A percentile compares a stretch with the other conserved stretches of the same genome.
phyloP scores from a whole-genome alignment of 2,888 invertebrate genomes.

The Crematogaster levior region DNA sequence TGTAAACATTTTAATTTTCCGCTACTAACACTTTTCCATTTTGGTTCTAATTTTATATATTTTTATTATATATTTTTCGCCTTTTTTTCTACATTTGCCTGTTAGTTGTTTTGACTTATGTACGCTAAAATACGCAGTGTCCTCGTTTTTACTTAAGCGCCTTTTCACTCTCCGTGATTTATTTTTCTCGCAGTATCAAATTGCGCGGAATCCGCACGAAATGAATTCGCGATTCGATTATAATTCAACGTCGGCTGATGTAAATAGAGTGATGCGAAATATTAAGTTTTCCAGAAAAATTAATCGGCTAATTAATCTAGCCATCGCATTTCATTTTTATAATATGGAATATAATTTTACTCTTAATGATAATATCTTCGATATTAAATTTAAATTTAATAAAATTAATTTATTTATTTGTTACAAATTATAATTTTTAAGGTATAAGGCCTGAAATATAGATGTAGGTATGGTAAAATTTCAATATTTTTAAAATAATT shows the following conservation, averaged over 20 bases:
- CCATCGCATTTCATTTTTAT: background rate
- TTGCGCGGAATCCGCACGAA: background rate
- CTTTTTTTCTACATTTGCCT: background rate
- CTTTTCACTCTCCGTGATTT: background rate
- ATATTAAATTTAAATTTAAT: background rate
- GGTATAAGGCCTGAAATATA: background rate
- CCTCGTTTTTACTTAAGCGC: background rate
- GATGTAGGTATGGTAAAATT: background rate
- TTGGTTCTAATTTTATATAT: background rate
- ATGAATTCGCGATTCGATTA: slow-evolving; percentile 27
- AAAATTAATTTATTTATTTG: background rate
- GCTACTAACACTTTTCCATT: background rate
- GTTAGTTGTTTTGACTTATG: slow-evolving; percentile 4
- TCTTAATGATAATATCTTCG: background rate
- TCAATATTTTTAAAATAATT: too few relatives aligned
- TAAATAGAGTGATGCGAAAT: slow-evolving; percentile 19
- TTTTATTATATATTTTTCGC: background rate
- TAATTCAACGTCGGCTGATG: background rate
- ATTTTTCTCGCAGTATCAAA: slow-evolving; percentile 17
- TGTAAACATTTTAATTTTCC: background rate
- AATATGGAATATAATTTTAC: background rate
- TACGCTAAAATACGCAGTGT: background rate
- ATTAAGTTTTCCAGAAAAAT: background rate
- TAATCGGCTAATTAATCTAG: slow-evolving; percentile 4
- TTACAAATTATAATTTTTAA: background rate